phyloP scores from a whole-genome alignment of 2,797 vertebrate genomes.

The Tadarida brasiliensis region DNA sequence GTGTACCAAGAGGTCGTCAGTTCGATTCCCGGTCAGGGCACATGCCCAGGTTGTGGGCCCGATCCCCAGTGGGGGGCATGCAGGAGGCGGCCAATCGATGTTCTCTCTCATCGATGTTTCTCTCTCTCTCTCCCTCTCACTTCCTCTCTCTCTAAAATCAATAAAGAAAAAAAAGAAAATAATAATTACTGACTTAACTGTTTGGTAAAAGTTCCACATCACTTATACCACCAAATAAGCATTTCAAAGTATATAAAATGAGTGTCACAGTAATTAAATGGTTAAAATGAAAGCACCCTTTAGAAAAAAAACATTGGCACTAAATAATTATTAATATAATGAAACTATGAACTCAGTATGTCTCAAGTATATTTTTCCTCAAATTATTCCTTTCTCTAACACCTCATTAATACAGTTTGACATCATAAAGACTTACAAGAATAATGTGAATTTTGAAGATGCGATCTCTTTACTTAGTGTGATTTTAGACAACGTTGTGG shows the following conservation, averaged over 20 bases:
- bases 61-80: too few species aligned
- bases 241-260: neutral
- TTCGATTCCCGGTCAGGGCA: too few species aligned
- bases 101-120: too few species aligned
- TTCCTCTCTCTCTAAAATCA: too few species aligned
- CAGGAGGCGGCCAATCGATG: too few species aligned
- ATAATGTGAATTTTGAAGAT: conserved; percentile 20
- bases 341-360: conserved; percentile 27
- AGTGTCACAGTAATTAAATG: neutral
- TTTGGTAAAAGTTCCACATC: neutral
- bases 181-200: neutral
- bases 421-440: conserved; percentile 28
- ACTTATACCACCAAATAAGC: neutral
- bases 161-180: too few species aligned
- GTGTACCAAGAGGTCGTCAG: too few species aligned
- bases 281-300: conserved; percentile 48
- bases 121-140: too few species aligned
- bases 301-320: neutral
- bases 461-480: neutral
- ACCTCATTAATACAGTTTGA: neutral
- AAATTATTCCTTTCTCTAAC: conserved; percentile 40
- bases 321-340: conserved; percentile 43
- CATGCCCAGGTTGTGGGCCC: too few species aligned
- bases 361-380: neutral
- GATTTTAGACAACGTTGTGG: conserved; percentile 29